A percentile compares a stretch with the other conserved stretches of the same genome.
Conservation (phyloP, 2,888 invertebrate genomes). For the Pegoplata infirma region DNA sequence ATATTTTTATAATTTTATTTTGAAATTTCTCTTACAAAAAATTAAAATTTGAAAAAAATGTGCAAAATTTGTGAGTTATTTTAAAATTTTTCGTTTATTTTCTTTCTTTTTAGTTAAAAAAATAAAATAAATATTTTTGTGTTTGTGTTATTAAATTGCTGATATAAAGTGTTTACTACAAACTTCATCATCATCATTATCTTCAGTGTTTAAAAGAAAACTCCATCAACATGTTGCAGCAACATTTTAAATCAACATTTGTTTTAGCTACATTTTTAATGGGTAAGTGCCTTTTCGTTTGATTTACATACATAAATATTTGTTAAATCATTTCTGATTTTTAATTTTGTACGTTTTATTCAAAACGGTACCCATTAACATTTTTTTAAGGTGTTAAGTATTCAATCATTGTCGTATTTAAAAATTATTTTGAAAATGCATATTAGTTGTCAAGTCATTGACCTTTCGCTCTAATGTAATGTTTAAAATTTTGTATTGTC, state of each 20-base stretch:
- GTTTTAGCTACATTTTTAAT: slow-evolving; percentile 61
- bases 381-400: slow-evolving; percentile 2
- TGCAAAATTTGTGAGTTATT: background rate
- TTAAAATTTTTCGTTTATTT: background rate
- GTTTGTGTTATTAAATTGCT: slow-evolving; percentile 25
- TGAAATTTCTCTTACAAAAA: background rate
- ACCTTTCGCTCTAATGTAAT: slow-evolving; percentile 35
- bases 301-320: background rate
- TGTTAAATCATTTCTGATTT: too few species aligned
- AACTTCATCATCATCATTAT: too few species aligned
- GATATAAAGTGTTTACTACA: too few species aligned
- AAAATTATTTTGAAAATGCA: slow-evolving; percentile 2
- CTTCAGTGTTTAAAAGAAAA: too few species aligned
- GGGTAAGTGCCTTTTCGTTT: slow-evolving; percentile 62
- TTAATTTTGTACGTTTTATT: too few species aligned
- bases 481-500: slow-evolving; percentile 7
- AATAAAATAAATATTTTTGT: background rate
- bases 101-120: background rate
- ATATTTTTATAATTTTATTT: slow-evolving; percentile 6
- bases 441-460: slow-evolving; percentile 39
- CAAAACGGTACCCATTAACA: background rate
- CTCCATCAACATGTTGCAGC: slow-evolving; percentile 62
- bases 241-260: slow-evolving; percentile 55
- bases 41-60: background rate
- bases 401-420: slow-evolving; percentile 9